A percentile compares a stretch with the other conserved stretches of the same genome.
These are phyloP conservation scores for Philotrypesis tridentata DNA, from an alignment of 1,140 invertebrate species.

Conservation along the genomic window DNA sequence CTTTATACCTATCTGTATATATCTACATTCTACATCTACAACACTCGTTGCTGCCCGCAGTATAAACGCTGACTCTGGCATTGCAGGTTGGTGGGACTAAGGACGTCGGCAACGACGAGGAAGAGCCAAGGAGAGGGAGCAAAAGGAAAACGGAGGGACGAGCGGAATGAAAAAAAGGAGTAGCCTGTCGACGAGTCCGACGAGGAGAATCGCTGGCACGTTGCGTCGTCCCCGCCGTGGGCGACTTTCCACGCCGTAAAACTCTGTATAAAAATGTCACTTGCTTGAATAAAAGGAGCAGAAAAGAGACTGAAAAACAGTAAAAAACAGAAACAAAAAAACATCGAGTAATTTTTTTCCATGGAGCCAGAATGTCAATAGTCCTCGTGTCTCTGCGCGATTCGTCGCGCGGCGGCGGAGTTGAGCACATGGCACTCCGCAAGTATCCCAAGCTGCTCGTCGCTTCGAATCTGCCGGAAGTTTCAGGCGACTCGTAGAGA, in stretches of 20 bases:
- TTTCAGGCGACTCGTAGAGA: slow-evolving; percentile 12
- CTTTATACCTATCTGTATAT: not conserved
- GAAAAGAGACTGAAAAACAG: slow-evolving; percentile 10
- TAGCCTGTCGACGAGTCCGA: not conserved
- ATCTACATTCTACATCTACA: not conserved
- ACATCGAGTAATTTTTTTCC: slow-evolving; percentile 18
- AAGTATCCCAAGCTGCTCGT: not conserved
- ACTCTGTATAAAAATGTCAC: slow-evolving; percentile 48
- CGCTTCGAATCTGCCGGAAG: slow-evolving; percentile 19
- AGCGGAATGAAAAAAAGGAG: slow-evolving; percentile 4
- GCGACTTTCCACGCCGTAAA: slow-evolving; percentile 45
- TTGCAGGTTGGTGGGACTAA: slow-evolving; percentile 46
- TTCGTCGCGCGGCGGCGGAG: not conserved
- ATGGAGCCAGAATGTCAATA: slow-evolving; percentile 41
- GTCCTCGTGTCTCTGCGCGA: slow-evolving; percentile 20
- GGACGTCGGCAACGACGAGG: not conserved
- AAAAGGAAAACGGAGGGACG: not conserved
- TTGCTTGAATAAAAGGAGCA: slow-evolving; percentile 48
- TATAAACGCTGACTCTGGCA: slow-evolving; percentile 35
- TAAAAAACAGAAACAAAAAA: slow-evolving; percentile 13
- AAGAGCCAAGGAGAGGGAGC: not conserved
- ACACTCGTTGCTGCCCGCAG: slow-evolving; percentile 7
- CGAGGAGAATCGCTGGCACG: not conserved
- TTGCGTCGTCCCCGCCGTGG: not conserved
- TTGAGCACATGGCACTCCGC: not conserved